A percentile compares a stretch with the other conserved stretches of the same genome.
Conservation (phyloP, 2,113 vertebrate species). For the Actenoides hombroni region DNA sequence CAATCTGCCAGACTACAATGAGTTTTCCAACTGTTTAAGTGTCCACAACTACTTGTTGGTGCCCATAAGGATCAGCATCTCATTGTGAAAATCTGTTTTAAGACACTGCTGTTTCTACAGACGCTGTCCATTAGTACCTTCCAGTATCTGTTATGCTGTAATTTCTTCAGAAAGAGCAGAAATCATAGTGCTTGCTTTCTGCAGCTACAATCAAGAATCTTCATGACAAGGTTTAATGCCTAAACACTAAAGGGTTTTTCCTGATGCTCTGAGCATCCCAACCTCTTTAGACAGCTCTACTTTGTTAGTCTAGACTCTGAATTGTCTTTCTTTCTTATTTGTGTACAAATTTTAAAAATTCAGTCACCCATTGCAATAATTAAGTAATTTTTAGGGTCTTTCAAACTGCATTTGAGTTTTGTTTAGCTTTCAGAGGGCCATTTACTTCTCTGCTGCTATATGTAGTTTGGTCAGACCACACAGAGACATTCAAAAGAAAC, state of each 20-base stretch:
- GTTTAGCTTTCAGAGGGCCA: neutral
- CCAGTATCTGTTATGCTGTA: neutral
- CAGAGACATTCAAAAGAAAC: neutral
- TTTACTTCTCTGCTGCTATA: neutral
- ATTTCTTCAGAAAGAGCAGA: neutral
- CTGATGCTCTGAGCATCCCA: neutral
- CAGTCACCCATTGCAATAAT: neutral
- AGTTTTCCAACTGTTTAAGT: neutral
- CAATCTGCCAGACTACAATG: neutral
- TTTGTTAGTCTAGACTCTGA: neutral
- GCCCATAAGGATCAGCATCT: neutral
- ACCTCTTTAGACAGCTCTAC: neutral
- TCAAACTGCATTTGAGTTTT: neutral
- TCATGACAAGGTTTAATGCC: neutral
- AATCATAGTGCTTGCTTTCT: neutral
- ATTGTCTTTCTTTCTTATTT: neutral
- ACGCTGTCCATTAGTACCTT: neutral
- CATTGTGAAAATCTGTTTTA: neutral
- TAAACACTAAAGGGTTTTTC: neutral
- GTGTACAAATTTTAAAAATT: neutral
- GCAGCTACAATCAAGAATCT: neutral
- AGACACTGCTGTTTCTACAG: neutral
- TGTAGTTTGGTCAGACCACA: neutral
- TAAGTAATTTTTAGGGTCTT: neutral
- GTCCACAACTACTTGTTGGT: neutral